Percentiles rank a stretch among this genome's conserved stretches.
Evolutionary conservation across 2,797 vertebrate species (phyloP).

Genomic region (Malacoraja senta): DNA sequence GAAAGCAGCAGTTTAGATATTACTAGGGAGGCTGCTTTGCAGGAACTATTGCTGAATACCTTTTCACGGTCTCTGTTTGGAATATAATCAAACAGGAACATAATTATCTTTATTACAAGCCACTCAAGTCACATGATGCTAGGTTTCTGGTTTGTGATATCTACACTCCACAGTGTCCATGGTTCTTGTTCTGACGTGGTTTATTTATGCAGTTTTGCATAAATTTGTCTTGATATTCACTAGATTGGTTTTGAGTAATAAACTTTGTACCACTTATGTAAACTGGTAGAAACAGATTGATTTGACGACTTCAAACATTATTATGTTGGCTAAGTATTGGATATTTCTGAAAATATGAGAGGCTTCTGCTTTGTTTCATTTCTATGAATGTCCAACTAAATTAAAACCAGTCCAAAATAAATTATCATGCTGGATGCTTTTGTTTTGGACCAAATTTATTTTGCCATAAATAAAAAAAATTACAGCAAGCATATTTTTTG

Average conservation of each 20-base stretch:
- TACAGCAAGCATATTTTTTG: slow-evolving; percentile 72
- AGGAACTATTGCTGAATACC: slow-evolving; percentile 12
- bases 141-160: slow-evolving; percentile 29
- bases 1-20: not conserved
- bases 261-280: slow-evolving; percentile 28
- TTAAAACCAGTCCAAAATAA: slow-evolving; percentile 19
- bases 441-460: slow-evolving; percentile 85
- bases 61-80: not conserved
- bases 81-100: not conserved
- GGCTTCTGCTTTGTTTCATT: slow-evolving; percentile 11
- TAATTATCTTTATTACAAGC: slow-evolving; percentile 9
- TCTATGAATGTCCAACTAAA: slow-evolving; percentile 24
- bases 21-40: not conserved
- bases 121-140: not conserved
- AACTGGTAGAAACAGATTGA: not conserved
- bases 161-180: not conserved
- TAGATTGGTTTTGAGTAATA: slow-evolving; percentile 41
- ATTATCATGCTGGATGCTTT: slow-evolving; percentile 42
- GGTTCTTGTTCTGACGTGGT: not conserved
- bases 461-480: slow-evolving; percentile 83
- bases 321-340: slow-evolving; percentile 30
- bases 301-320: slow-evolving; percentile 32
- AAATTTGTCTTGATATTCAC: slow-evolving; percentile 52
- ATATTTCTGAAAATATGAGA: slow-evolving; percentile 34
- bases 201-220: slow-evolving; percentile 68